Base-by-base conservation (phyloP, 2,888 invertebrate species). In the Smittia sp. region DNA sequence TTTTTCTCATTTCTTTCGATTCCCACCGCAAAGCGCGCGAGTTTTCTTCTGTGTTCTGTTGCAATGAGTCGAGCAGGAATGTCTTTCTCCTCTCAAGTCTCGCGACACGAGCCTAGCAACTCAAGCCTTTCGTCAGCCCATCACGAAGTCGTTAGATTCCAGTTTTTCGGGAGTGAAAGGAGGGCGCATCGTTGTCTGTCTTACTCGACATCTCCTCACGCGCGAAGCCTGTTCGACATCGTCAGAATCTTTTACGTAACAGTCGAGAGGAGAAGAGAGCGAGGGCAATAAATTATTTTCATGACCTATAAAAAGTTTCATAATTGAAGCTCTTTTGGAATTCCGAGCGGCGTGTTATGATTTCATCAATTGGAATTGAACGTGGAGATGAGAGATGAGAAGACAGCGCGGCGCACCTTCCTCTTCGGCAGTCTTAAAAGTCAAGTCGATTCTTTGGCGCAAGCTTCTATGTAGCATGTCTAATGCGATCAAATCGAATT, bases 291-390 rank as follows among this genome's bases (percentile, higher is more conserved):
- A 58, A 58, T 58, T 58, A 58, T 58, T 58, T 58, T 58, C 58
- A 58, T 65, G 65, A 65, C 65, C 65, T 65, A 65, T 70, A 18
- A 70, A 70, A 32, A 32, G 32, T 70, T 70, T 70, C 54, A 54
- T 54, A 70, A 70, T 70, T 70, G 54, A 54, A 70, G 27, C 58
- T 58, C 22, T 58, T 58, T 58, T 46, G 46, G 39, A 20, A 68
- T 68, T 46, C 68, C 68, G 52, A 70, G 11, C 52, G 46, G 46
- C 32, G 52, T 72, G 72, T 72, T 72, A 72, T 72, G 72, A 72
- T 72, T 72, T 72, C 72, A 72, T 72, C 72, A 72, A 72, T 72
- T 52, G 32, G 18, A 9, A 52, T n/a, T 22, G 7, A 65, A 27
- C 46, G 24, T 20, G 24, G 18, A 41, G 46, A 68, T 39, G 22